Evolutionary conservation across 2,888 invertebrate genomes (phyloP).

Genomic region (Drosophila fulvimacula): DNA sequence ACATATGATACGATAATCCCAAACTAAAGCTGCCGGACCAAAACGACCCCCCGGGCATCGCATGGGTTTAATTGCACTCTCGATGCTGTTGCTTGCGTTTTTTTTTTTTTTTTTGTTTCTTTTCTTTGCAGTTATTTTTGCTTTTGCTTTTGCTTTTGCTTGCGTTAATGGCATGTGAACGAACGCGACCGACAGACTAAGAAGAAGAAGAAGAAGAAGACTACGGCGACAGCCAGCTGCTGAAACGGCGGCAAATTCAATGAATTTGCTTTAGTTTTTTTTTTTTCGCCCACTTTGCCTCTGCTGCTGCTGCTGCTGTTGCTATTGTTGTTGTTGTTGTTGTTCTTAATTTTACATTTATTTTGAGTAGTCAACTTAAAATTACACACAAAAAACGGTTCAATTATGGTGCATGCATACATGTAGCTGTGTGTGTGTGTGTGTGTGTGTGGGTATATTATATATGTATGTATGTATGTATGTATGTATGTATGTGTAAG

Average conservation of each 20-base stretch:
- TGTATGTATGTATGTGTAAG: not conserved
- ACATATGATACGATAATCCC: conserved; percentile 11
- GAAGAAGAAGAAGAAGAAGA: conserved; percentile 13
- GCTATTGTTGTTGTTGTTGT: not conserved
- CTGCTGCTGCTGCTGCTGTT: no score
- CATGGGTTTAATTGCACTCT: conserved; percentile 68
- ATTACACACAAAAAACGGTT: conserved; percentile 13
- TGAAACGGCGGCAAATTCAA: conserved; percentile 23
- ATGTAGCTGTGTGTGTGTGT: not conserved
- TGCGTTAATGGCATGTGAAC: conserved; percentile 58
- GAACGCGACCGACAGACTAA: conserved; percentile 24
- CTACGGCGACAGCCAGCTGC: conserved; percentile 19
- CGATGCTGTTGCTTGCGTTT: conserved; percentile 28
- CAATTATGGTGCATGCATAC: not conserved
- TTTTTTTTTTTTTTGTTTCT: conserved; percentile 9
- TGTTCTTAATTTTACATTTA: conserved; percentile 12
- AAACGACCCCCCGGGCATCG: conserved; percentile 59
- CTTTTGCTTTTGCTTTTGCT: conserved; percentile 33
- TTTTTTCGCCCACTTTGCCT: conserved; percentile 10
- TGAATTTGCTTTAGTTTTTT: conserved; percentile 25
- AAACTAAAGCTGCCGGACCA: conserved; percentile 26
- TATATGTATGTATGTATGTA: not conserved
- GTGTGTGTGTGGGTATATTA: not conserved
- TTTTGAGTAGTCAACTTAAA: conserved; percentile 39
- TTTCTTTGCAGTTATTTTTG: conserved; percentile 5